Percentiles rank a stretch among this genome's conserved stretches.
phyloP scores from a whole-genome alignment of 2,888 invertebrate species.

The Scaeva pyrastri region DNA sequence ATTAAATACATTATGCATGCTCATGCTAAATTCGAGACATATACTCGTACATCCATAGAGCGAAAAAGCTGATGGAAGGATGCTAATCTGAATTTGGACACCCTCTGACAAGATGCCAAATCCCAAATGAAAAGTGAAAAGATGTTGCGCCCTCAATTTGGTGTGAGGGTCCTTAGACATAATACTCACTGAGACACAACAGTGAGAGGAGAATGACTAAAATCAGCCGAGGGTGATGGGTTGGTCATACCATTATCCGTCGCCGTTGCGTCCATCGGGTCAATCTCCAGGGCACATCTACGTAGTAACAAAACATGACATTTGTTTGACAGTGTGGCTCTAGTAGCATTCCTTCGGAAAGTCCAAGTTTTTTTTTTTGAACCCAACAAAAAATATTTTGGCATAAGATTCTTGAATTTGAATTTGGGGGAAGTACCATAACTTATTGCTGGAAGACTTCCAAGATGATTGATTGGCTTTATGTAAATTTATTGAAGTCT shows the following conservation, averaged over 20 bases:
- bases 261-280: not conserved
- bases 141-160: slow-evolving; percentile 67
- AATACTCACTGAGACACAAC: too few species aligned
- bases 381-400: not conserved
- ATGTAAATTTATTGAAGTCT: slow-evolving; percentile 73
- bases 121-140: slow-evolving; percentile 76
- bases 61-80: slow-evolving; percentile 48
- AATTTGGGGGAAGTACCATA: not conserved
- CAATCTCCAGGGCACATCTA: not conserved
- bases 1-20: slow-evolving; percentile 74
- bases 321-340: slow-evolving; percentile 69
- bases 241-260: slow-evolving; percentile 12
- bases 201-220: not conserved
- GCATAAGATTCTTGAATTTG: not conserved
- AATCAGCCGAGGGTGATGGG: slow-evolving; percentile 19
- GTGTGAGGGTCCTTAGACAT: slow-evolving; percentile 46
- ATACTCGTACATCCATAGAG: too few species aligned
- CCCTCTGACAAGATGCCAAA: slow-evolving; percentile 75
- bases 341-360: slow-evolving; percentile 37
- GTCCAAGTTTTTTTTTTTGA: slow-evolving; percentile 19
- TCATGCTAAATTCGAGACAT: slow-evolving; percentile 59
- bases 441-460: slow-evolving; percentile 40
- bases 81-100: slow-evolving; percentile 76
- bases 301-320: slow-evolving; percentile 31
- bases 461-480: slow-evolving; percentile 73